These are phyloP conservation scores for Charaxes varanes DNA, from an alignment of 1,140 invertebrate genomes.

Conservation along the genomic window DNA sequence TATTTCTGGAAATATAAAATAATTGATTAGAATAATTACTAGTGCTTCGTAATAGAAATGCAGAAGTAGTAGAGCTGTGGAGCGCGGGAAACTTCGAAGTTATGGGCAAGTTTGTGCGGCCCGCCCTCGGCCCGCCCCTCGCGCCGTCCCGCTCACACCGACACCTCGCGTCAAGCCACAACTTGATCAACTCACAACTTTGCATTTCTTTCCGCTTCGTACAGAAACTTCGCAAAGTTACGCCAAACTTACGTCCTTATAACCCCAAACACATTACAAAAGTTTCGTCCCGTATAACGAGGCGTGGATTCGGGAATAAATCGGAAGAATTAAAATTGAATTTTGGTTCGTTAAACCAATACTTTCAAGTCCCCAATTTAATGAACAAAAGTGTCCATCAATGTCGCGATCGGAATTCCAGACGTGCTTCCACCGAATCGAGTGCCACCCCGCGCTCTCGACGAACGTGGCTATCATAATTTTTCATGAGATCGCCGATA, in stretches of 20 bases:
- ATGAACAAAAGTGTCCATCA: constrained; percentile 31
- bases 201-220: constrained; percentile 12
- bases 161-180: constrained; percentile 40
- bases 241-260: no score
- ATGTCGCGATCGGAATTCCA: constrained; percentile 42
- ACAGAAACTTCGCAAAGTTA: constrained; percentile 2
- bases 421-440: constrained; percentile 43
- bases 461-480: constrained; percentile 70
- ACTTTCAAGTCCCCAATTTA: not conserved
- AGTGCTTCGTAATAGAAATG: no score
- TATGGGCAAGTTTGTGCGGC: constrained; percentile 38
- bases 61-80: not conserved
- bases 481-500: constrained; percentile 72
- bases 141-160: constrained; percentile 37
- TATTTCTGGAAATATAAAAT: no score
- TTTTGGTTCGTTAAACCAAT: no score
- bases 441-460: constrained; percentile 49
- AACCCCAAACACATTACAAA: no score
- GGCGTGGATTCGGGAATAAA: no score
- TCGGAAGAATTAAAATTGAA: no score
- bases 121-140: constrained; percentile 43
- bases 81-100: constrained; percentile 47
- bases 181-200: constrained; percentile 17
- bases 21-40: no score
- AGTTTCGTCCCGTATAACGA: no score